Conservation (phyloP, 2,113 vertebrate species). For the Lagenorhynchus albirostris region DNA sequence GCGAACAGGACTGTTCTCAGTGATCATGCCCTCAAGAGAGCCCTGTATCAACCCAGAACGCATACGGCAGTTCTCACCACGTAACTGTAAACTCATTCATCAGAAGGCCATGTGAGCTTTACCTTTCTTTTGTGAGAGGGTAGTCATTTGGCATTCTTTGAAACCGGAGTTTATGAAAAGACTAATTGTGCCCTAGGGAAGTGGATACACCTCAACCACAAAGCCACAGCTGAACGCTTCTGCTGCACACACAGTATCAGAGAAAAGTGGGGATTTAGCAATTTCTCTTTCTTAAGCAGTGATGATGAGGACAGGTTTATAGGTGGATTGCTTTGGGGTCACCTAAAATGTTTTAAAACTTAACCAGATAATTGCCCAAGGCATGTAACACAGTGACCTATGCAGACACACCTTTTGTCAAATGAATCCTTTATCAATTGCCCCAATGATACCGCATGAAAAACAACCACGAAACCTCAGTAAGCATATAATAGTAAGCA, state of each 20-base stretch:
- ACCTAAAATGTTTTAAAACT: not conserved
- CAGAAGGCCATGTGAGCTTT: not conserved
- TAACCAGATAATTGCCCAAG: not conserved
- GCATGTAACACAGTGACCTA: not conserved
- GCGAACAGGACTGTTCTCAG: not conserved
- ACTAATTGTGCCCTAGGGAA: not conserved
- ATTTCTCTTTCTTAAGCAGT: not conserved
- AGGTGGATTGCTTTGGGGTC: not conserved
- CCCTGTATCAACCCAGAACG: not conserved
- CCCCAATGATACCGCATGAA: not conserved
- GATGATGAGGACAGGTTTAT: not conserved
- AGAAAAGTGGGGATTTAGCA: not conserved
- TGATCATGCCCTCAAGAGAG: not conserved
- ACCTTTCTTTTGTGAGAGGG: not conserved
- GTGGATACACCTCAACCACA: not conserved
- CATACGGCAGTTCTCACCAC: not conserved
- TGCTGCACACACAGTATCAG: not conserved
- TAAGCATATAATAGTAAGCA: not conserved
- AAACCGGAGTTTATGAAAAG: not conserved
- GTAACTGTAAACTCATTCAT: not conserved
- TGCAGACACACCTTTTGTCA: not conserved
- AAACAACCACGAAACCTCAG: not conserved
- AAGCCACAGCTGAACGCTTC: not conserved
- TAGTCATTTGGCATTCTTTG: not conserved
- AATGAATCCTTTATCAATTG: not conserved